A percentile compares a stretch with the other conserved stretches of the same genome.
These are phyloP conservation scores for Drosophila kanapiae DNA, from an alignment of 1,140 invertebrate species.

Conservation along the genomic window DNA sequence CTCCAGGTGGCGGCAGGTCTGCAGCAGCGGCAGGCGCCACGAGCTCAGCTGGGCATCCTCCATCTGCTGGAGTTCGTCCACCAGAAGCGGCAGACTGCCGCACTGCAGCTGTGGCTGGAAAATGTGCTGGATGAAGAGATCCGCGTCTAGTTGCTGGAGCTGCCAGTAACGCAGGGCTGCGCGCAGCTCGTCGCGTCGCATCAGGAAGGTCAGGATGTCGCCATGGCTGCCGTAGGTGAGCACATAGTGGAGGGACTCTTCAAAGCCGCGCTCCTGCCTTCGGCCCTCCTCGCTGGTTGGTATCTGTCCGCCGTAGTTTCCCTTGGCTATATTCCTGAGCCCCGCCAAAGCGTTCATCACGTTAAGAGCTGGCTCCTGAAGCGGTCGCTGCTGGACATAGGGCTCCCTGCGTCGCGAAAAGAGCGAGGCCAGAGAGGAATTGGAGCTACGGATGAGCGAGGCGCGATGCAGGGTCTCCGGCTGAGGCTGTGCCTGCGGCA, in stretches of 20 bases:
- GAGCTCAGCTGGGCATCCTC: slow-evolving; percentile 87
- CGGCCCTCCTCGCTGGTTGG: slow-evolving; percentile 83
- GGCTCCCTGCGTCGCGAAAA: slow-evolving; percentile 83
- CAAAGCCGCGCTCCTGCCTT: slow-evolving; percentile 87
- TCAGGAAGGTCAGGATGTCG: slow-evolving; percentile 90
- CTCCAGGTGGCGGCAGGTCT: slow-evolving; percentile 89
- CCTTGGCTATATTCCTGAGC: slow-evolving; percentile 86
- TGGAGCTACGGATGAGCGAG: slow-evolving; percentile 76
- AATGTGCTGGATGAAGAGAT: slow-evolving; percentile 90
- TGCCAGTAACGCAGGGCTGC: slow-evolving; percentile 88
- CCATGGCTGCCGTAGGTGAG: slow-evolving; percentile 89
- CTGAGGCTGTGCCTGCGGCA: slow-evolving; percentile 84
- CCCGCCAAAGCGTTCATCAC: slow-evolving; percentile 87
- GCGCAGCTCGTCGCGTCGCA: slow-evolving; percentile 88
- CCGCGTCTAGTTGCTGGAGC: slow-evolving; percentile 88
- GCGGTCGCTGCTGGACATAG: slow-evolving; percentile 84
- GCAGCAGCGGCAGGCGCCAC: slow-evolving; percentile 90
- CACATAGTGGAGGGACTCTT: slow-evolving; percentile 91
- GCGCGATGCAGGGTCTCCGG: slow-evolving; percentile 74
- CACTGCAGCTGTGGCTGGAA: slow-evolving; percentile 89
- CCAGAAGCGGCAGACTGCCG: slow-evolving; percentile 87
- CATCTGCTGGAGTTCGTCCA: slow-evolving; percentile 87
- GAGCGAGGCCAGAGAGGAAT: slow-evolving; percentile 68
- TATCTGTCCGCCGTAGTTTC: slow-evolving; percentile 85
- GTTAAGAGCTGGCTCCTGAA: slow-evolving; percentile 87